Evolutionary conservation across 2,888 invertebrate genomes (phyloP), one percentile per base, ranked within the genome.

Genomic region (Keiferia lycopersicella): DNA sequence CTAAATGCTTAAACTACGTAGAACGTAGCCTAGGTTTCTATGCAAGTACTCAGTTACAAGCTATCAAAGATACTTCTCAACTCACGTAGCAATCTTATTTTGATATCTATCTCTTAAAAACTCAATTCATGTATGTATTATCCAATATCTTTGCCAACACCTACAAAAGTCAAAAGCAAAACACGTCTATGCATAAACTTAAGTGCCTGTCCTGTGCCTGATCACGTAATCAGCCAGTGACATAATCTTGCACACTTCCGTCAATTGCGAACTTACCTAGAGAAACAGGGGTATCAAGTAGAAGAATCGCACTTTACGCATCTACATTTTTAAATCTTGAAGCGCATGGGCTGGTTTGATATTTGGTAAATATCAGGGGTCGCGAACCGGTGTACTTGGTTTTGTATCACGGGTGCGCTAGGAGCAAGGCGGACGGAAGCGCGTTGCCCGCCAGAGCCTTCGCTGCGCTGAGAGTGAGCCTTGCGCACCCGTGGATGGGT

Each of bases 401-500:
- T 62, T 64, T 62, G 67, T 70, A 74, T 69, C 64, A 70, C 64
- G 66, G 64, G 30, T 6, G 30, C 30, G 34, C 34, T 10, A 10
- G 10, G 34, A 4, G 34, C 34, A 34, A 65, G 67, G 67, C 64
- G 69, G 67, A 64, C 67, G 68, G 71, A 70, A 69, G 68, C 68
- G 72, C 73, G 76, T 73, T 73, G 71, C 77, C 71, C 75, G 73
- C 75, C 79, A 81, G 77, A 81, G 78, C 87, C 80, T 79, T 73
- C 77, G 69, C 71, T 74, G 77, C 77, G 69, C 71, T 74, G 77
- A 81, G 82, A 89, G 81, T 87, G 91, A 87, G 85, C 81, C 73
- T 80, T 74, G 86, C 90, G 90, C 87, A 88, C 74, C 81, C 77
- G 78, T 67, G 73, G 72, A 76, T 76, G 74, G 74, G 67, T 72